Base-by-base conservation (phyloP, 2,797 vertebrate genomes). In the Acanthornis magna region DNA sequence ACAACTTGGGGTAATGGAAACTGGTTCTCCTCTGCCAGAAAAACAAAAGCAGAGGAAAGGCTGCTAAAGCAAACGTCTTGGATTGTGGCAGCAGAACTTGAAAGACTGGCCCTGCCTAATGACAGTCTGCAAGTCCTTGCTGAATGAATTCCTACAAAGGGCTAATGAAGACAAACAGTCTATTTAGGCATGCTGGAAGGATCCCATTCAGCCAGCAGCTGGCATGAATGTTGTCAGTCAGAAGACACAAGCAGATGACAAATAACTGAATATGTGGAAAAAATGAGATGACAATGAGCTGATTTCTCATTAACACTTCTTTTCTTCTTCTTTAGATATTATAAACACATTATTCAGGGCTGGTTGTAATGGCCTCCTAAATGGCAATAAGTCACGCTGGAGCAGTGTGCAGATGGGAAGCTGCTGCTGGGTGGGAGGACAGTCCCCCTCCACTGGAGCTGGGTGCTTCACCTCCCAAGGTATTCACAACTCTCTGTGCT, bases 131-230 rank as follows among this genome's bases (percentile, higher is more conserved):
- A 40, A 15, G n/a, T 84, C 79, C 82, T 90, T 50, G 61, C 83
- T 87, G 85, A 94, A 73, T 93, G 95, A 95, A 96, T 96, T 90
- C 94, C 38, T 91, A 96, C 91, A 93, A 96, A 97, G 88, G 18
- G 0, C 88, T 97, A 95, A 97, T 95, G 96, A 97, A 97, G 97
- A 96, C 93, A 96, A 97, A 91, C 91, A 96, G 66, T 87, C 80
- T 93, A 81, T 93, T 97, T 95, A 92, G 96, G 77, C 47, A 2
- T 53, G 12, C 90, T 96, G 94, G 94, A 97, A 97, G 96, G 85
- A 66, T 94, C 91, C 89, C 79, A 93, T 97, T 97, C 95, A 97
- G 88, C 83, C 47, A 81, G 93, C 97, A 97, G 96, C 97, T 98
- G 97, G 84, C 94, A 48, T 40, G 43, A 75, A 77, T 87, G 66